phyloP scores from a whole-genome alignment of 23 tunicate species.

The Halocynthia roretzi region DNA sequence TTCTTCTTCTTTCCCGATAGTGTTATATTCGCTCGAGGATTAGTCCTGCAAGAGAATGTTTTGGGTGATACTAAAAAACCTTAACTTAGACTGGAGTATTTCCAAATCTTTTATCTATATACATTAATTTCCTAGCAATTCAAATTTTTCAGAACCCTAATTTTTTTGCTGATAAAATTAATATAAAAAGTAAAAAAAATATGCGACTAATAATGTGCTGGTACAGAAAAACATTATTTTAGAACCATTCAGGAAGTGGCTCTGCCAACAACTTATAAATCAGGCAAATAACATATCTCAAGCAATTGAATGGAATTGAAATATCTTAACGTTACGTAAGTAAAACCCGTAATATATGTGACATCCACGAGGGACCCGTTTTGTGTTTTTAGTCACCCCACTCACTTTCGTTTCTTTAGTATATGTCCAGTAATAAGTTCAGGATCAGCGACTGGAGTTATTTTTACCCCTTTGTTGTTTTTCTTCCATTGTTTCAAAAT shows the following conservation, averaged over 20 bases:
- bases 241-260: too few species aligned
- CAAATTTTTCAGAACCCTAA: background rate
- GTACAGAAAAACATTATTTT: too few species aligned
- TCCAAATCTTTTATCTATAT: too few species aligned
- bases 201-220: too few species aligned
- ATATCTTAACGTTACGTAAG: too few species aligned
- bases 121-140: too few species aligned
- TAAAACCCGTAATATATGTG: too few species aligned
- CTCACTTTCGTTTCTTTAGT: conserved; percentile 34
- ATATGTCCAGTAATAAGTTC: conserved; percentile 33
- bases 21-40: conserved; percentile 44
- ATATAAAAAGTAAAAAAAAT: background rate
- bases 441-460: conserved; percentile 18
- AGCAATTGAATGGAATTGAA: too few species aligned
- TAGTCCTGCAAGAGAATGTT: conserved; percentile 26
- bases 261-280: too few species aligned
- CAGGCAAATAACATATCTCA: too few species aligned
- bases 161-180: background rate
- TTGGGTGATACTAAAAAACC: too few species aligned
- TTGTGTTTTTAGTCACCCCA: background rate
- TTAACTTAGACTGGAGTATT: too few species aligned
- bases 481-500: conserved; percentile 33
- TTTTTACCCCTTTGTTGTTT: conserved; percentile 15
- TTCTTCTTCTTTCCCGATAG: conserved; percentile 50
- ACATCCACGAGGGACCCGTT: background rate